These are phyloP conservation scores for Actias luna DNA, from an alignment of 2,888 invertebrate genomes.

Conservation along the genomic window DNA sequence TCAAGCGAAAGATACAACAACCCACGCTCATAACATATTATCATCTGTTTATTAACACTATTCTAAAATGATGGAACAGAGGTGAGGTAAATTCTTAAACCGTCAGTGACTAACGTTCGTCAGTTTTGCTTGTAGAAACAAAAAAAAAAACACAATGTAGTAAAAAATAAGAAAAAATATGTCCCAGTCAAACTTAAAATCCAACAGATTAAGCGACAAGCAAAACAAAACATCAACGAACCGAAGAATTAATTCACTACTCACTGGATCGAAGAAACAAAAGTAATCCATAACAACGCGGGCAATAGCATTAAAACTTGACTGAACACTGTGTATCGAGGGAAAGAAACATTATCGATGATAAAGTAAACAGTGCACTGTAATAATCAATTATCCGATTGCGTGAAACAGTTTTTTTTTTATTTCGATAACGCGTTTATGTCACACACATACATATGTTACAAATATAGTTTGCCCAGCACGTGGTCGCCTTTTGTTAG, in stretches of 20 bases:
- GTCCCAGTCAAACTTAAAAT: background rate
- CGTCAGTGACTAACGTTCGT: background rate
- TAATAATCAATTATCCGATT: slow-evolving; percentile 25
- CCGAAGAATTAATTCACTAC: background rate
- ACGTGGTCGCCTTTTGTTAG: slow-evolving; percentile 5
- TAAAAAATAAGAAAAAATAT: background rate
- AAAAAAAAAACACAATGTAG: background rate
- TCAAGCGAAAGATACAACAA: background rate
- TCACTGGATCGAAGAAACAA: slow-evolving; percentile 36
- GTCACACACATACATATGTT: background rate
- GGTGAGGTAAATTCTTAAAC: slow-evolving; percentile 8
- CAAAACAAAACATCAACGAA: background rate
- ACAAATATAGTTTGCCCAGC: slow-evolving; percentile 10
- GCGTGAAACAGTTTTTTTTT: slow-evolving; percentile 12
- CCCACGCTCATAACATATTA: slow-evolving; percentile 1
- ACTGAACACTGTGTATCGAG: slow-evolving; percentile 34
- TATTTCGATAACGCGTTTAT: background rate
- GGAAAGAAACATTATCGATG: slow-evolving; percentile 13
- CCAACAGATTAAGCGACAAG: background rate
- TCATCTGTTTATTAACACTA: slow-evolving; percentile 1
- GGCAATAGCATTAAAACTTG: slow-evolving; percentile 36
- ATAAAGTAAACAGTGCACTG: slow-evolving; percentile 16
- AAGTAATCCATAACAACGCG: slow-evolving; percentile 42
- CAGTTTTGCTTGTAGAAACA: background rate
- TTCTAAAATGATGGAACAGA: background rate